Evolutionary conservation across 2,888 invertebrate species (phyloP).

Genomic region (Aphidoletes aphidimyza): DNA sequence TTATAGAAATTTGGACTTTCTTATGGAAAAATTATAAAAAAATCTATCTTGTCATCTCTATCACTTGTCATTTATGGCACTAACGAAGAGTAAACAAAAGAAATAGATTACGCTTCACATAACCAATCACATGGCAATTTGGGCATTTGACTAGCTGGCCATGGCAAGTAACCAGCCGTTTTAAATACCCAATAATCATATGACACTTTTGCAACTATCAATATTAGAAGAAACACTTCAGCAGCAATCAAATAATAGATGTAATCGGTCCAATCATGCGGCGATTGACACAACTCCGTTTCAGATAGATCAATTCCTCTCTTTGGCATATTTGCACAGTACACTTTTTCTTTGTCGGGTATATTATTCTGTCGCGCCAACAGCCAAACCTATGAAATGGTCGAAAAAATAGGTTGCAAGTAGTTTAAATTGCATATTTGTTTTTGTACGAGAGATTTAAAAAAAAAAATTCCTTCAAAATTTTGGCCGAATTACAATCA

Average conservation of each 20-base stretch:
- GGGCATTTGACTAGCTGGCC: constrained; percentile 92
- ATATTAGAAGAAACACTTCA: constrained; percentile 77
- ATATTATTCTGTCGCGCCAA: constrained; percentile 76
- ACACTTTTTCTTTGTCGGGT: constrained; percentile 76
- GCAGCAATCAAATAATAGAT: constrained; percentile 85
- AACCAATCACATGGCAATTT: constrained; percentile 91
- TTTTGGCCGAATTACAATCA: constrained; percentile 85
- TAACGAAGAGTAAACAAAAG: too few relatives aligned
- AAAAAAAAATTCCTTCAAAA: constrained; percentile 69
- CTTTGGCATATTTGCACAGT: constrained; percentile 74
- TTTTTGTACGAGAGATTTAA: not conserved
- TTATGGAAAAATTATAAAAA: too few relatives aligned
- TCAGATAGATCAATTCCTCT: constrained; percentile 79
- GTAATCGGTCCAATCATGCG: constrained; percentile 86
- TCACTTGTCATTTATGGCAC: constrained; percentile 4
- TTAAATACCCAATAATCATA: constrained; percentile 87
- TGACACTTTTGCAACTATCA: constrained; percentile 80
- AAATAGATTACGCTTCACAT: constrained; percentile 71
- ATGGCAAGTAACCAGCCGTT: constrained; percentile 85
- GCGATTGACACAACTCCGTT: constrained; percentile 77
- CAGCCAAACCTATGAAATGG: constrained; percentile 76
- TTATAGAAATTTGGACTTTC: not conserved
- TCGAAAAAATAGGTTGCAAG: too few relatives aligned
- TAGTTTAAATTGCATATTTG: constrained; percentile 40
- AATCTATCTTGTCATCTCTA: too few relatives aligned